These are phyloP conservation scores for Lacerta agilis DNA, from an alignment of 2,797 vertebrate species.

Conservation along the genomic window DNA sequence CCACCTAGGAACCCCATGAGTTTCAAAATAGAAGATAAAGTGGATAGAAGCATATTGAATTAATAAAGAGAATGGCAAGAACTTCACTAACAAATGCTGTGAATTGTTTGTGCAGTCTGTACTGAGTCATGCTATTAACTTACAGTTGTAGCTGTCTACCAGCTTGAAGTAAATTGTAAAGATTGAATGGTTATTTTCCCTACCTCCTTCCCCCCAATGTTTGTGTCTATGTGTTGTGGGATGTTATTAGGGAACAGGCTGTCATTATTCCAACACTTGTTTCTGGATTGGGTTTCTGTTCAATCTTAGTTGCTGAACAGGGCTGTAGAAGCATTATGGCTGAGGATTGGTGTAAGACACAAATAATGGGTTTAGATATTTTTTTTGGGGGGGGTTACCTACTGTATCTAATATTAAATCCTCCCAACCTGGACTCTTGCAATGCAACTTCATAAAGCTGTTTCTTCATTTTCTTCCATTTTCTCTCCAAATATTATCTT, in stretches of 20 bases:
- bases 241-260: not conserved
- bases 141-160: not conserved
- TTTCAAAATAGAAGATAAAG: not conserved
- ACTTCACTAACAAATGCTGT: not conserved
- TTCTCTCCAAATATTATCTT: conserved; percentile 16
- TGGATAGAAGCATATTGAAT: not conserved
- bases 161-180: not conserved
- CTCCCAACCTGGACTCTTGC: not conserved
- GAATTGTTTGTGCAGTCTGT: not conserved
- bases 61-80: not conserved
- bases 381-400: too few species aligned
- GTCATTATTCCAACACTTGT: not conserved
- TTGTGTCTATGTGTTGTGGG: not conserved
- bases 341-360: not conserved
- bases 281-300: not conserved
- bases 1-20: not conserved
- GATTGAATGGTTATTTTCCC: not conserved
- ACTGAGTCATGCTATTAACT: not conserved
- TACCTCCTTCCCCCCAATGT: too few species aligned
- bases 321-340: not conserved
- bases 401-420: not conserved
- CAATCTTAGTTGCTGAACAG: not conserved
- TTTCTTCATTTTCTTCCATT: conserved; percentile 14
- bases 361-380: not conserved
- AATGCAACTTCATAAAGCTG: not conserved